These are phyloP conservation scores for Hemiscyllium ocellatum DNA, from an alignment of 2,113 vertebrate genomes.

Conservation along the genomic window DNA sequence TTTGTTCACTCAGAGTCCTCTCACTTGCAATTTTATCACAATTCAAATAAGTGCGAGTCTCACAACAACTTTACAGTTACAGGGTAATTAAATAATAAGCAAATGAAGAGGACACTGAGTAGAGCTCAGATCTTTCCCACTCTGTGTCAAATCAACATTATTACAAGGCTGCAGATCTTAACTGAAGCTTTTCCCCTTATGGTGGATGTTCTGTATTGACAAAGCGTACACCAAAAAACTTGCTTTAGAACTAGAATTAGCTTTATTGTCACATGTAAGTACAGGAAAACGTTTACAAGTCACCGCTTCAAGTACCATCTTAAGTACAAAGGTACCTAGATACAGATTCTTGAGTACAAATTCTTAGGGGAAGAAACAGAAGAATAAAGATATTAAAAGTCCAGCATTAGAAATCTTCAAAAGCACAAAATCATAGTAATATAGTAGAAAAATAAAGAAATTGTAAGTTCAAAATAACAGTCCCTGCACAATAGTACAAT, in stretches of 20 bases:
- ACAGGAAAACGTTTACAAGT: no score
- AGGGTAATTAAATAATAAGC: background rate
- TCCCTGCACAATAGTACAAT: no score
- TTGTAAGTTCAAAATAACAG: no score
- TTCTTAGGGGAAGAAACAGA: no score
- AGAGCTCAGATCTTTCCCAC: background rate
- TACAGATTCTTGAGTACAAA: no score
- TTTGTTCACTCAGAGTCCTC: background rate
- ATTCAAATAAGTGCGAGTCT: background rate
- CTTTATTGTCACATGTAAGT: no score
- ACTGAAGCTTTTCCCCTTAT: background rate
- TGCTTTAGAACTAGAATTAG: background rate
- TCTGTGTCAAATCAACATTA: background rate
- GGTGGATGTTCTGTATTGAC: background rate
- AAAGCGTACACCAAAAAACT: background rate
- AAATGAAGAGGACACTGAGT: background rate
- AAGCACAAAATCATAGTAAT: no score
- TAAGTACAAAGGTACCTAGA: no score
- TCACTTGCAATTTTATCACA: background rate
- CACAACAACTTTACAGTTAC: background rate
- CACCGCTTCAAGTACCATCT: no score
- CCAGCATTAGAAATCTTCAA: no score
- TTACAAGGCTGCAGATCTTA: background rate
- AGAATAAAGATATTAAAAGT: no score
- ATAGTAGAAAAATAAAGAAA: no score